Evolutionary conservation across 1,140 invertebrate genomes (phyloP).

Genomic region (Adoxophyes honmai): DNA sequence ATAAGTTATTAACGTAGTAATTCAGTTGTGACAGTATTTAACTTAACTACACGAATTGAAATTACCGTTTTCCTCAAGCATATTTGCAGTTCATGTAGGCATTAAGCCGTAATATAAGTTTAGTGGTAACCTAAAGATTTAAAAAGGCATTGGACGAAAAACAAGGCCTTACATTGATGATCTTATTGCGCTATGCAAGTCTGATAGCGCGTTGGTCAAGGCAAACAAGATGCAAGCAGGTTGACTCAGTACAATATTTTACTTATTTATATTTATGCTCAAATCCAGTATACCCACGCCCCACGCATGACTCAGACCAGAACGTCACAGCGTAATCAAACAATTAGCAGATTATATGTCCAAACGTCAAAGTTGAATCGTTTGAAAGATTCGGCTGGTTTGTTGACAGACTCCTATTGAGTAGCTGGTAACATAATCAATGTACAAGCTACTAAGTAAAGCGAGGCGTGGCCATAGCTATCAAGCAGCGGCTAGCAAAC

Average conservation of each 20-base stretch:
- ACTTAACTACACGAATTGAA: too few species aligned
- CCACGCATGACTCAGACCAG: conserved; percentile 10
- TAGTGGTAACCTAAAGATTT: too few species aligned
- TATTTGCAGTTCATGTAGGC: too few species aligned
- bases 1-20: too few species aligned
- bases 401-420: not conserved
- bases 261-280: not conserved
- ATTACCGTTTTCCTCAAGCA: too few species aligned
- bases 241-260: conserved; percentile 7
- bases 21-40: too few species aligned
- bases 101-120: too few species aligned
- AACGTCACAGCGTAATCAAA: not conserved
- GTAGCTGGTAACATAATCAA: too few species aligned
- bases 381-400: not conserved
- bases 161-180: not conserved
- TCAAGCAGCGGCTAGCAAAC: not conserved
- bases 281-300: conserved; percentile 7
- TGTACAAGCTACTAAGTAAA: not conserved
- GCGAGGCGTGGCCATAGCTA: conserved; percentile 1
- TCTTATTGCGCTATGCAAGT: not conserved
- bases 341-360: not conserved
- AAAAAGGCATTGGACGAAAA: not conserved
- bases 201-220: not conserved
- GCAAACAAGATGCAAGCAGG: conserved; percentile 7
- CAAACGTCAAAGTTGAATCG: not conserved